Evolutionary conservation across 2,113 vertebrate species (phyloP).

Genomic region (Eleginops maclovinus): DNA sequence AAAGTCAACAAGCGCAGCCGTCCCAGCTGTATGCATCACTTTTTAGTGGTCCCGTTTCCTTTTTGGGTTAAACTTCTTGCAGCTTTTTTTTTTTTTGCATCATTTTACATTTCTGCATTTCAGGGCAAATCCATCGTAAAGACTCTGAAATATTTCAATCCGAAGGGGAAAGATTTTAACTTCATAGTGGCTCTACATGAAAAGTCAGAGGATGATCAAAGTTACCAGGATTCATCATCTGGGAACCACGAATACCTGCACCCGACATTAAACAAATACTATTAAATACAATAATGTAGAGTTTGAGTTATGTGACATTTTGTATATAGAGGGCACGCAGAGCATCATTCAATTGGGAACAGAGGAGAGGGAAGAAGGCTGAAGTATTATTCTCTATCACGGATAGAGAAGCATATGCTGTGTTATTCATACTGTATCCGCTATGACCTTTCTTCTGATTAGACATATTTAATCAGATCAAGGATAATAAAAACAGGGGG

Average conservation of each 20-base stretch:
- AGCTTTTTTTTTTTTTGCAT: too few relatives aligned
- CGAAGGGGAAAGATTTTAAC: background rate
- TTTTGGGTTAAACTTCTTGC: too few relatives aligned
- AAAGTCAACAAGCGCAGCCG: too few relatives aligned
- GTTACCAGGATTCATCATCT: background rate
- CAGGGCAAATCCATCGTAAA: background rate
- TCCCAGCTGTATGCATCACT: too few relatives aligned
- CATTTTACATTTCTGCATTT: background rate
- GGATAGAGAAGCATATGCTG: background rate
- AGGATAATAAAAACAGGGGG: background rate
- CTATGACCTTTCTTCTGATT: background rate
- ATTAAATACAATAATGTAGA: too few relatives aligned
- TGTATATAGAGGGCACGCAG: too few relatives aligned
- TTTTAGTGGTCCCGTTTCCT: too few relatives aligned
- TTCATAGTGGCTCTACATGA: background rate
- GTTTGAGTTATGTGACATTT: too few relatives aligned
- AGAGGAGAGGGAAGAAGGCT: background rate
- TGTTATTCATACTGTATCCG: background rate
- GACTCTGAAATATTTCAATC: background rate
- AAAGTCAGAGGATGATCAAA: background rate
- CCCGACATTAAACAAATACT: background rate
- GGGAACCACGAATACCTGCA: background rate
- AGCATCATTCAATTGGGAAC: background rate
- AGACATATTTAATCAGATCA: background rate
- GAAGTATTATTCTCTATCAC: background rate